Evolutionary conservation across 2,888 invertebrate genomes (phyloP), one percentile per base, ranked within the genome.

Genomic region (Lepidocyrtinus sp.): DNA sequence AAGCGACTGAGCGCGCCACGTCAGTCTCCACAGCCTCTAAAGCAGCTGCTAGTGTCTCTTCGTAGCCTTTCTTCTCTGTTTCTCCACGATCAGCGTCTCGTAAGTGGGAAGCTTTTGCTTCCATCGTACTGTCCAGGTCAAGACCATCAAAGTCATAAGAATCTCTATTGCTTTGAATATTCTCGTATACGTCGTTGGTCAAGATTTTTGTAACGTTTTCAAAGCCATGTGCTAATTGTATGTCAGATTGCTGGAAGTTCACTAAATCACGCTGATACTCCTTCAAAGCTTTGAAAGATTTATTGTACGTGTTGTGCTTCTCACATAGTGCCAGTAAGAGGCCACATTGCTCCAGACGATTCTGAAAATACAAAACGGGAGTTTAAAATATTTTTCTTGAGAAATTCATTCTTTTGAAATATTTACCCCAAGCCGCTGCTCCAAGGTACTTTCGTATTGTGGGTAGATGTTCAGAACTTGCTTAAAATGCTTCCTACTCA

Each of bases 351-450:
- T 83, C 83, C 24, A 85, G 62, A 27, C 83, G 67, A 59, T 46
- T 74, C 80, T 85, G 27, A 71, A 46, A 22, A 63, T 36, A 63
- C 24, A 45, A 55, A 68, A 45, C 15, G 26, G 15, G 17, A n/a
- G n/a, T n/a, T n/a, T n/a, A n/a, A n/a, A n/a, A n/a, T n/a, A n/a
- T n/a, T n/a, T n/a, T n/a, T n/a, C n/a, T n/a, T n/a, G n/a, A n/a
- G n/a, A n/a, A n/a, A n/a, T n/a, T n/a, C n/a, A n/a, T 69, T 50
- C 5, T 22, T 17, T 21, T 36, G n/a, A 46, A 55, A 46, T 46
- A 27, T 1, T 62, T 72, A 85, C 85, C 62, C 83, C 83, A 26
- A 85, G 72, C n/a, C 85, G 65, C 50, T 82, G 74, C 62, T 84
- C 82, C 19, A 84, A 63, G 0, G 74, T 36, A 1, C 74, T 50